Evolutionary conservation across 2,113 vertebrate species (phyloP).

Genomic region (Melanerpes formicivorus): DNA sequence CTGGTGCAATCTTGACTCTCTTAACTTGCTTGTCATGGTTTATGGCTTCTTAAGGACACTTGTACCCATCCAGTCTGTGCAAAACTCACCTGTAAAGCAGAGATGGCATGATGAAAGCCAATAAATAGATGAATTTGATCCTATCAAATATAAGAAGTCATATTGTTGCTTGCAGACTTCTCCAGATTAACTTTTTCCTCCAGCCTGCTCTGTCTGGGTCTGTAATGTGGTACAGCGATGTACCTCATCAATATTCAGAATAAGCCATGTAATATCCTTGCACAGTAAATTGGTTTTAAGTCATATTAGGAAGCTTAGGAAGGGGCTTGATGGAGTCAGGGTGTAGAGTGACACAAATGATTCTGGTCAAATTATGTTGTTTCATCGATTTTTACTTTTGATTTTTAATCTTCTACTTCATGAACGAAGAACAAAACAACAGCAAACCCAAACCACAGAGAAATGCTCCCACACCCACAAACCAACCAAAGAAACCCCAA

Average conservation of each 20-base stretch:
- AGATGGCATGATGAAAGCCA: accelerated
- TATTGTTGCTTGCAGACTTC: neutral
- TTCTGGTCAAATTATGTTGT: neutral
- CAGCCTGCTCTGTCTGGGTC: neutral
- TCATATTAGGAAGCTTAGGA: neutral
- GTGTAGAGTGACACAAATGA: neutral
- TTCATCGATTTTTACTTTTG: neutral
- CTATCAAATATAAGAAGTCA: neutral
- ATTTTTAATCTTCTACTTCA: neutral
- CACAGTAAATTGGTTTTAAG: neutral
- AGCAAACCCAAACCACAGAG: no score
- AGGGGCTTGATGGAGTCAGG: neutral
- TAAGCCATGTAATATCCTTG: neutral
- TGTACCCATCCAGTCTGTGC: neutral
- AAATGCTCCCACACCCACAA: no score
- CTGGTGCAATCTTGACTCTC: neutral
- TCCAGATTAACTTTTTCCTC: neutral
- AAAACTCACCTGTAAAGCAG: neutral
- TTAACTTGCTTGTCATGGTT: neutral
- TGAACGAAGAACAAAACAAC: no score
- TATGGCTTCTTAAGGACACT: neutral
- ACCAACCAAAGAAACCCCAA: no score
- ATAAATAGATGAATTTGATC: neutral
- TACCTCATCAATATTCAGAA: neutral
- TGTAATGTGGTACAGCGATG: neutral